Base-by-base conservation (phyloP, 2,888 invertebrate genomes). In the Hirtodrosophila cameraria region DNA sequence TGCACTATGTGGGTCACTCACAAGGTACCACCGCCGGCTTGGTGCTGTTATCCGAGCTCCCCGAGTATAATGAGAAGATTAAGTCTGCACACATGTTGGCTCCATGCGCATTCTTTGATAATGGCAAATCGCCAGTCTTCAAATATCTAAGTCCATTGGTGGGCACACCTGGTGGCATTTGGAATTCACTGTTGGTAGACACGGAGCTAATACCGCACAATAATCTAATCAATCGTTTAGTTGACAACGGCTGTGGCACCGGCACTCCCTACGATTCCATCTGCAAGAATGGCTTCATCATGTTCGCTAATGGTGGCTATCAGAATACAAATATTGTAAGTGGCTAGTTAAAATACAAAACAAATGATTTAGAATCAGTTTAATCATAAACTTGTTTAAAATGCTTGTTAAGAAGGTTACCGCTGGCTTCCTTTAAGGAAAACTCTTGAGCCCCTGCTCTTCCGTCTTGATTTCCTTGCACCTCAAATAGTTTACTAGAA, bases 51-150 rank as follows among this genome's bases (percentile, higher is more conserved):
- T 80, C 89, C 0, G 77, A 79, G 50, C 69, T 50, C 0, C 86
- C 86, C 0, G 84, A 88, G 27, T 90, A 90, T 42, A 90, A 90
- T 64, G 23, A 35, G 0, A 86, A 86, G 62, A 84, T 90, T 3
- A 87, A 84, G 35, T 86, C 88, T 1, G 90, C 75, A 1, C 88
- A 90, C 61, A 20, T 90, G 64, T 25, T 90, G 58, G 90, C 89
- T 1, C 90, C 90, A 0, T 87, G 89, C 33, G 89, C 89, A 4
- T 90, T 65, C 66, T 92, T 94, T 91, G 91, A 91, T 2, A 90
- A 94, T 64, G 92, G 93, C 63, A 87, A 78, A 4, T 92, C 91
- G 58, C 89, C 90, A 0, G 1, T 85, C 1, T 88, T 93, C 11
- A 80, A 78, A 2, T 18, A 88, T 4, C 64, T 94, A 0, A 78